Base-by-base conservation (phyloP, 2,113 vertebrate genomes). In the Apteryx owenii region DNA sequence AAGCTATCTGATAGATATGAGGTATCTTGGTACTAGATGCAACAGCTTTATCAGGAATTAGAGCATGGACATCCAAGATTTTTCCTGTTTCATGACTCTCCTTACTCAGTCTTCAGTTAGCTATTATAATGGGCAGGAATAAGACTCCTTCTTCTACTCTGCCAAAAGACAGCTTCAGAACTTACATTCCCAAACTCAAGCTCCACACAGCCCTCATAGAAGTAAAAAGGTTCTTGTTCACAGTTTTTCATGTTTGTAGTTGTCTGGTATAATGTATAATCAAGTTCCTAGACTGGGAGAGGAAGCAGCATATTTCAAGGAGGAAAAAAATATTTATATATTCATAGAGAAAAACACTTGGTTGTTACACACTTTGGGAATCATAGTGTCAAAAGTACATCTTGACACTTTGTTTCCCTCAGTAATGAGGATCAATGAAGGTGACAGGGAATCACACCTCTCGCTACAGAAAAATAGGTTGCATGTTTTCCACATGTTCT, bases 21-120 rank as follows among this genome's bases (percentile, higher is more conserved):
- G 1, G 0, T 12, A 48, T 61, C 9, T 33, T 81, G 12, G 19
- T 44, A 44, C 9, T 42, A 26, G 4, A 51, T 2, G 0, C 1
- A 58, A 64, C 9, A 83, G 18, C 12, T 54, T 28, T 7, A 84
- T 8, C 15, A 70, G 9, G 4, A 87, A 65, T 5, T 8, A 73
- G 12, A 69, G 23, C 2, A 50, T 1, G 2, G 2, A 0, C 25
- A 11, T 44, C 4, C 4, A 36, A 88, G 13, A 17, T 9, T 28
- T 64, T 60, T 53, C 29, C 4, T 58, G 51, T 66, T 75, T 25
- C 26, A 26, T 85, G 25, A 71, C 5, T 2, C 8, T 54, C 3
- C 5, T 51, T 66, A 48, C 3, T n/a, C 21, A 75, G 4, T 7
- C 40, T 88, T 7, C n/a, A n/a, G 19, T 90, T 87, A 48, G 22